Evolutionary conservation across 1,140 invertebrate genomes (phyloP).

Genomic region (Philopotamus ludificatus): DNA sequence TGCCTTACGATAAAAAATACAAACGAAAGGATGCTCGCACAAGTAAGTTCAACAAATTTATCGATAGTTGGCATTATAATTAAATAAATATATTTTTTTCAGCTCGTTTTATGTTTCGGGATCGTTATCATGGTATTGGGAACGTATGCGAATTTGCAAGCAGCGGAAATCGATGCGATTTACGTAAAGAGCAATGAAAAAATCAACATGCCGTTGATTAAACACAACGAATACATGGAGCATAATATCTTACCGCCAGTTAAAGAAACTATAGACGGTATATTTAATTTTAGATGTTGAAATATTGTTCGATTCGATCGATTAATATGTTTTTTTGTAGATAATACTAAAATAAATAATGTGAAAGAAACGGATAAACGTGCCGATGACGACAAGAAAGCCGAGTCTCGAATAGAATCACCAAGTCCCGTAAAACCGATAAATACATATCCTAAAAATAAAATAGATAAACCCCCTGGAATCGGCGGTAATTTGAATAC

Average conservation of each 20-base stretch:
- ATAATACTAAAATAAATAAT: no score
- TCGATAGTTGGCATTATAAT: no score
- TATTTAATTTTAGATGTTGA: no score
- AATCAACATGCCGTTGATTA: background rate
- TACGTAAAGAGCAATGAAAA: conserved; percentile 38
- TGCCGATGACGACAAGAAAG: no score
- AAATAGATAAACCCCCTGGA: background rate
- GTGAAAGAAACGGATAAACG: no score
- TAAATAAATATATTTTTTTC: conserved; percentile 37
- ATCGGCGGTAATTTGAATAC: no score
- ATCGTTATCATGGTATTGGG: conserved; percentile 80
- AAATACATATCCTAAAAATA: no score
- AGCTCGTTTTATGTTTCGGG: conserved; percentile 74
- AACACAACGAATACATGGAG: no score
- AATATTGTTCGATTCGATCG: no score
- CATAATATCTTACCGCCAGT: no score
- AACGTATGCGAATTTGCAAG: conserved; percentile 82
- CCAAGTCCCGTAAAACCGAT: conserved; percentile 53
- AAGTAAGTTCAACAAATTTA: conserved; percentile 51
- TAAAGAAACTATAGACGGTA: no score
- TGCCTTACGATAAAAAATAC: conserved; percentile 71
- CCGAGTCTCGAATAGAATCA: conserved; percentile 52
- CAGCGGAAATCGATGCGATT: conserved; percentile 62
- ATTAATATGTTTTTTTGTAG: no score
- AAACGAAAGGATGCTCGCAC: conserved; percentile 69